These are phyloP conservation scores for Tonatia bakeri DNA, from an alignment of 2,113 vertebrate genomes.

Conservation along the genomic window DNA sequence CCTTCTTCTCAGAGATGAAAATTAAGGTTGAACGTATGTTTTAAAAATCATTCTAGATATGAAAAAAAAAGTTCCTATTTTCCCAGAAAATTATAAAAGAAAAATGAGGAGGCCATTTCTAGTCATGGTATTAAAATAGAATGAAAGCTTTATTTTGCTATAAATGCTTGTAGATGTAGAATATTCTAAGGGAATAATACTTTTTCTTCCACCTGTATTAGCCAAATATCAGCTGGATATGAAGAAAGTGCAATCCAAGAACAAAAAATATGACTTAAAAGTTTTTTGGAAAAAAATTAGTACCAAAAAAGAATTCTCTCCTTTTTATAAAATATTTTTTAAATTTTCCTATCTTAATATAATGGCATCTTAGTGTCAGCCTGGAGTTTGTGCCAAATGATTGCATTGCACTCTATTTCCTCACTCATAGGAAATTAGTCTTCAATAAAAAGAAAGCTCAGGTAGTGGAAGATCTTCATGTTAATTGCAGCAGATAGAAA, in stretches of 20 bases:
- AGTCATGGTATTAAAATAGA: neutral
- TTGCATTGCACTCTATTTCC: neutral
- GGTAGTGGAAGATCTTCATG: constrained; percentile 21
- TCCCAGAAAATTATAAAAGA: neutral
- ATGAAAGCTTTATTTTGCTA: neutral
- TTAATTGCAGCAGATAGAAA: neutral
- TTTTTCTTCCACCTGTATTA: neutral
- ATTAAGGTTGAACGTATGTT: neutral
- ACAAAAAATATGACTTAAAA: neutral
- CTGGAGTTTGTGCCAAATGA: neutral
- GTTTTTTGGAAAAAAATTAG: neutral
- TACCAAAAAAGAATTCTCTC: neutral
- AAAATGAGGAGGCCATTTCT: neutral
- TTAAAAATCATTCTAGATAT: neutral
- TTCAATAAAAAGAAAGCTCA: neutral
- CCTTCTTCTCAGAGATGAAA: constrained; percentile 15
- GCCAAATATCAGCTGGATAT: neutral
- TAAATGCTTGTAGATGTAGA: neutral
- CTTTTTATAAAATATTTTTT: neutral
- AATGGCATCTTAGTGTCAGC: neutral
- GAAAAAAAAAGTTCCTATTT: neutral
- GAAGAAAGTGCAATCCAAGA: neutral
- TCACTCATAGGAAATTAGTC: constrained; percentile 1
- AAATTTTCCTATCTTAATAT: neutral
- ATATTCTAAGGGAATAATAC: neutral